Percentiles rank a stretch among this genome's conserved stretches.
These are phyloP conservation scores for Halisarca cf. caerulea DNA, from an alignment of 37 sponge, comb jelly and placozoan genomes.

Conservation along the genomic window DNA sequence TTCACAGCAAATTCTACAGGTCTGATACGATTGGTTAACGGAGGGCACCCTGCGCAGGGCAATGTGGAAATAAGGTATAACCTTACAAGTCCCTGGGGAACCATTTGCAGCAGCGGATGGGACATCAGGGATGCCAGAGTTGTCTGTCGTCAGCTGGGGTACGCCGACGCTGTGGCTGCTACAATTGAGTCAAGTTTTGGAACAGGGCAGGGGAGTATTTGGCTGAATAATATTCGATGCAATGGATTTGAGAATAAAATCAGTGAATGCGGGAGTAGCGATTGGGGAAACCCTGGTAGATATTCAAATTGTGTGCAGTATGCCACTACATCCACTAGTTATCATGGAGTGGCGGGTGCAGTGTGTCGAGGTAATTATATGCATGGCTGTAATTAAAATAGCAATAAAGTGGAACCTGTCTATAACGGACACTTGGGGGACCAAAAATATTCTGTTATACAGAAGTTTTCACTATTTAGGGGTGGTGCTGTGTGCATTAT, in stretches of 20 bases:
- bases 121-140: background rate
- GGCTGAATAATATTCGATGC: background rate
- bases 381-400: no score
- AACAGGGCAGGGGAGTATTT: background rate
- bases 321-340: no score
- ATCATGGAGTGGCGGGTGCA: no score
- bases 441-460: no score
- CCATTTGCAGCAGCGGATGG: background rate
- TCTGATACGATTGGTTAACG: background rate
- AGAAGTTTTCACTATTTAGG: no score
- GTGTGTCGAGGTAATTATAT: no score
- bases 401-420: no score
- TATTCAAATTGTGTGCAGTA: no score
- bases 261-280: background rate
- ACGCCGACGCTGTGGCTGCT: background rate
- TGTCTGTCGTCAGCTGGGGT: background rate
- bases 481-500: no score
- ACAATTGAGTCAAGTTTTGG: conserved; percentile 6
- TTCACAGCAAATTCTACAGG: no score
- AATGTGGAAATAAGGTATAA: background rate
- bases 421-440: no score
- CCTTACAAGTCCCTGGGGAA: background rate
- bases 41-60: background rate
- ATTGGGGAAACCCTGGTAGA: background rate
- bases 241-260: background rate